A percentile compares a stretch with the other conserved stretches of the same genome.
These are phyloP conservation scores for Sebastes diaconus DNA, from an alignment of 2,797 vertebrate species.

Conservation along the genomic window DNA sequence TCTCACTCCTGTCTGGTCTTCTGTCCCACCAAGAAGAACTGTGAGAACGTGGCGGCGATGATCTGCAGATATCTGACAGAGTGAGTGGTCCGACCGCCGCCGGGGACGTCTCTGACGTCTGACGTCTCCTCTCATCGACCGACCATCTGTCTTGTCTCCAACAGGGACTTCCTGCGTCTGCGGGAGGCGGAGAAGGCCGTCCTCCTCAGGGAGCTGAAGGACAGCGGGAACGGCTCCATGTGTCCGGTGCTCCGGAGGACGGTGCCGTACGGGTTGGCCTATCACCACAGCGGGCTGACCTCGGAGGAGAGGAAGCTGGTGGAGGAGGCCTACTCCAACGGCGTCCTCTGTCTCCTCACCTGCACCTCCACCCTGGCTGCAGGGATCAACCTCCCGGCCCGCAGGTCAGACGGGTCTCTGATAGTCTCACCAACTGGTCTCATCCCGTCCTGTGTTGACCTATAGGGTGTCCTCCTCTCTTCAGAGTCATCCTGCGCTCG, in stretches of 20 bases:
- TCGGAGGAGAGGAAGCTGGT: slow-evolving; percentile 89
- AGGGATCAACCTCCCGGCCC: slow-evolving; percentile 94
- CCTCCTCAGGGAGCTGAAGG: slow-evolving; percentile 84
- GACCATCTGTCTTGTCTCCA: no score
- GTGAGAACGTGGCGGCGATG: slow-evolving; percentile 95
- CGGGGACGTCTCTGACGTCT: no score
- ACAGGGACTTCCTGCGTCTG: slow-evolving; percentile 85
- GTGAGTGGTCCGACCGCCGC: slow-evolving; percentile 75
- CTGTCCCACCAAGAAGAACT: slow-evolving; percentile 98
- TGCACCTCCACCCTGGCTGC: slow-evolving; percentile 97
- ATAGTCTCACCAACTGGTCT: no score
- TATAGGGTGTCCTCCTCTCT: neutral
- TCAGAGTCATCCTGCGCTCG: slow-evolving; percentile 93
- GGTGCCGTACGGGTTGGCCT: slow-evolving; percentile 90
- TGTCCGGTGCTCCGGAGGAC: slow-evolving; percentile 89
- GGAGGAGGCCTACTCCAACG: slow-evolving; percentile 91
- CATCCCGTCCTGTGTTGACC: no score
- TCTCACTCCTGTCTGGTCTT: slow-evolving; percentile 93
- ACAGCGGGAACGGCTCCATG: slow-evolving; percentile 82
- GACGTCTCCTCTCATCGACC: no score
- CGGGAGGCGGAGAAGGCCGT: slow-evolving; percentile 83
- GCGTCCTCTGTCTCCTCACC: slow-evolving; percentile 91
- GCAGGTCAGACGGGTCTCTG: slow-evolving; percentile 77
- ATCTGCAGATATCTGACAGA: slow-evolving; percentile 93
- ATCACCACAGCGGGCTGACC: slow-evolving; percentile 96